Evolutionary conservation across 2,113 vertebrate species (phyloP).

Genomic region (Plectropomus leopardus): DNA sequence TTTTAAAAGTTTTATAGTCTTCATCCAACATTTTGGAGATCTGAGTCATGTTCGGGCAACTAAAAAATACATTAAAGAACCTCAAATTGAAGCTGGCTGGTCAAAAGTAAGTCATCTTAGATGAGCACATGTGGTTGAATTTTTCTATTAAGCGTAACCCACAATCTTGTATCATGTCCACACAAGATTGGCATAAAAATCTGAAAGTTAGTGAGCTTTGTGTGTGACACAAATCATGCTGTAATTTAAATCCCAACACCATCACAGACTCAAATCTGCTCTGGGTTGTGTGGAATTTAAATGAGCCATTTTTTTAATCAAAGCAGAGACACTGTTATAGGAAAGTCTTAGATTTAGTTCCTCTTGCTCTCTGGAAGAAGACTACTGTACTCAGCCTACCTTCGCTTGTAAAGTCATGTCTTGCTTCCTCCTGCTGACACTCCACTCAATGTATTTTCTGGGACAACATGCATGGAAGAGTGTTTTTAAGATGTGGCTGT

Average conservation of each 20-base stretch:
- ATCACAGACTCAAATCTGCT: not conserved
- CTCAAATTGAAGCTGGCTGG: not conserved
- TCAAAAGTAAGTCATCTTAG: rapidly evolving
- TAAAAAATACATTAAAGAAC: conserved; percentile 38
- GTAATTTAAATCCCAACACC: conserved; percentile 14
- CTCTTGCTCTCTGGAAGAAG: conserved; percentile 6
- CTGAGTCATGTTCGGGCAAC: not conserved
- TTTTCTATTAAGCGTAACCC: not conserved
- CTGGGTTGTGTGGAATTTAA: conserved; percentile 35
- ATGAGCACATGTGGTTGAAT: not conserved
- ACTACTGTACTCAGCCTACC: conserved; percentile 15
- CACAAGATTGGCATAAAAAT: conserved; percentile 18
- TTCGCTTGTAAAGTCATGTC: conserved; percentile 41
- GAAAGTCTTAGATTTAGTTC: conserved; percentile 21
- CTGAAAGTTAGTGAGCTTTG: not conserved
- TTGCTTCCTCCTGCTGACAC: conserved; percentile 35
- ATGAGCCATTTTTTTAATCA: conserved; percentile 36
- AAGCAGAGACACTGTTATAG: conserved; percentile 20
- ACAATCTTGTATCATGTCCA: conserved; percentile 28
- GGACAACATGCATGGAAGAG: conserved; percentile 47
- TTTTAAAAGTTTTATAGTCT: conserved; percentile 6
- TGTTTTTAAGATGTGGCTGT: conserved; percentile 20
- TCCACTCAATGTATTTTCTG: conserved; percentile 47
- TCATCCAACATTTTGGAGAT: conserved; percentile 4
- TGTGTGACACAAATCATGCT: conserved; percentile 2